Evolutionary conservation across 2,797 vertebrate species (phyloP), one percentile per base, ranked within the genome.

Genomic region (Pempheris klunzingeri): DNA sequence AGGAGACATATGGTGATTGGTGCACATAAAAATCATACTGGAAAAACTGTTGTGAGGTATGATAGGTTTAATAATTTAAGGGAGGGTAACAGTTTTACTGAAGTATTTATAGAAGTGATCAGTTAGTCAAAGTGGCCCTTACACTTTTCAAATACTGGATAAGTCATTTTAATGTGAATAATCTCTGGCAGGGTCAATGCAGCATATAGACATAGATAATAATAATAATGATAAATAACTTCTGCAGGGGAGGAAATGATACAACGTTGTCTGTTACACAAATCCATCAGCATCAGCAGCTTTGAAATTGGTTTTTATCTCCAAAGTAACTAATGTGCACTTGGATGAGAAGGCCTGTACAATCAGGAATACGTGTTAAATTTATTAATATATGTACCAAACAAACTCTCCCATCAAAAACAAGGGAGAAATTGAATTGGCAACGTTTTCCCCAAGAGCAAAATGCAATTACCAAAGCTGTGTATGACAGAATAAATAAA

Each of bases 381-480:
- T 88, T 82, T 88, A 92, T 93, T 89, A 85, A 93, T 86, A 87
- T 88, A 87, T 88, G 83, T 85, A 18, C 26, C 74, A 84, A 85
- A 87, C 74, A 90, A 87, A 87, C 68, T 71, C 66, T 54, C 60
- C 58, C 75, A 83, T 80, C 72, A 83, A 85, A 88, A 85, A 81
- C 62, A 67, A 63, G 39, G 30, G 49, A 61, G 70, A 80, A 60
- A 91, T 74, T 85, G 85, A 86, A 89, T 82, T 79, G 79, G 79
- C 73, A 79, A 70, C 36, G 8, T 85, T 83, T 85, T 89, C 64
- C 87, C 79, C 3, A 28, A 78, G 74, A 90, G 85, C 77, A 82
- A 71, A 89, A 90, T 52, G 74, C 80, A 92, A 92, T 93, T 91
- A 89, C 63, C 30, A 85, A 87, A 83, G 81, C 78, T 43, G 74